Evolutionary conservation across 1,140 invertebrate species (phyloP).

Genomic region (Drosophila mojavensis): DNA sequence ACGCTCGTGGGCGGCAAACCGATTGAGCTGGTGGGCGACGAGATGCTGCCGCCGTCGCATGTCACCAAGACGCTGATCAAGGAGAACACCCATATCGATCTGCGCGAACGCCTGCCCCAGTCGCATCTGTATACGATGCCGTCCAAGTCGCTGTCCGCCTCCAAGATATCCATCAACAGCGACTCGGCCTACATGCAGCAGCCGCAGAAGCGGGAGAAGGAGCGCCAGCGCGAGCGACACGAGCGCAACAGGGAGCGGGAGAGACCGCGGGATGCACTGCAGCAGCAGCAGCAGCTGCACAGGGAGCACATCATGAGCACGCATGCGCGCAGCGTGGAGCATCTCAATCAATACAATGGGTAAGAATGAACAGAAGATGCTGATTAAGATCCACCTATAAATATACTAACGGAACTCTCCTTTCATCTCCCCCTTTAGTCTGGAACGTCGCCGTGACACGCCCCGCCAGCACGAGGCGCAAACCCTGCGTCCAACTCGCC

Average conservation of each 20-base stretch:
- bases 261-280: conserved; percentile 58
- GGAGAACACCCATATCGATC: conserved; percentile 75
- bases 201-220: conserved; percentile 69
- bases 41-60: conserved; percentile 54
- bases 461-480: conserved; percentile 59
- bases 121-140: conserved; percentile 70
- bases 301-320: conserved; percentile 64
- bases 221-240: conserved; percentile 71
- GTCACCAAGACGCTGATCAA: conserved; percentile 82
- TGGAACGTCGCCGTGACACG: conserved; percentile 67
- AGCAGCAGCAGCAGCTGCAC: conserved; percentile 70
- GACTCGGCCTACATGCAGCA: conserved; percentile 76
- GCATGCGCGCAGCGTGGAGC: conserved; percentile 80
- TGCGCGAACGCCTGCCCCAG: conserved; percentile 51
- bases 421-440: conserved; percentile 22
- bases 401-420: background rate
- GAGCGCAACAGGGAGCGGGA: conserved; percentile 50
- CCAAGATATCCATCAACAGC: conserved; percentile 83
- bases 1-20: conserved; percentile 83
- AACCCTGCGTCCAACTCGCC: conserved; percentile 59
- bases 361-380: conserved; percentile 28
- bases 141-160: conserved; percentile 78
- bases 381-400: background rate
- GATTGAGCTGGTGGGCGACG: conserved; percentile 71
- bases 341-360: conserved; percentile 80